Evolutionary conservation across 2,888 invertebrate species (phyloP), one percentile per base, ranked within the genome.

Genomic region (Junonia oenone): DNA sequence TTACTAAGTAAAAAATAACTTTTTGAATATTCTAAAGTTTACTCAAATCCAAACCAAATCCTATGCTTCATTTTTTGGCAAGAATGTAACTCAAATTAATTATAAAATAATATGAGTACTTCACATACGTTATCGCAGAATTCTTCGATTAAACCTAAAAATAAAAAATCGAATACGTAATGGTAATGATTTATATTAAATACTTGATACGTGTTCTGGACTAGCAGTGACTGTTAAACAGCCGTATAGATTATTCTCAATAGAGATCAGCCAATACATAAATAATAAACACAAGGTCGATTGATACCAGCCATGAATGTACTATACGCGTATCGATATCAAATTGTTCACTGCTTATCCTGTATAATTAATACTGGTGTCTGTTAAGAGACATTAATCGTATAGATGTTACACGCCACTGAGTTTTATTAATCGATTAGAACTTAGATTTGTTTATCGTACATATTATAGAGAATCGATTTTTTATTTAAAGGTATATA

Each of bases 241-340:
- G 29, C 29, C 8, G 1, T 11, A 31, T 31, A 17, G 37, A 49
- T 48, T 54, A 48, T 49, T 26, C 43, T 35, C 37, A 49, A 49
- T 55, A 45, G 45, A 17, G 9, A 38, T 38, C 17, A 13, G 22
- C n/a, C 13, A 43, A 19, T 43, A 17, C 17, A 43, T 43, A n/a
- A n/a, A n/a, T 6, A 15, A 13, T 6, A 17, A 17, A 53, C 27
- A 45, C 40, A 50, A 50, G 33, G 46, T 19, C 8, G 45, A 50
- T 50, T 38, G 45, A 38, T 46, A 26, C 26, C 33, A 33, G 38
- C 33, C 40, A 46, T 54, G 29, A 31, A 31, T 31, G 29, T 31
- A 31, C 11, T 11, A 11, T 53, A 45, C 4, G 22, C 55, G 43
- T 55, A 60, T 60, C 60, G 58, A 60, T 55, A 58, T 58, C 58